Evolutionary conservation across 2,888 invertebrate genomes (phyloP).

Genomic region (Halictus quadricinctus): DNA sequence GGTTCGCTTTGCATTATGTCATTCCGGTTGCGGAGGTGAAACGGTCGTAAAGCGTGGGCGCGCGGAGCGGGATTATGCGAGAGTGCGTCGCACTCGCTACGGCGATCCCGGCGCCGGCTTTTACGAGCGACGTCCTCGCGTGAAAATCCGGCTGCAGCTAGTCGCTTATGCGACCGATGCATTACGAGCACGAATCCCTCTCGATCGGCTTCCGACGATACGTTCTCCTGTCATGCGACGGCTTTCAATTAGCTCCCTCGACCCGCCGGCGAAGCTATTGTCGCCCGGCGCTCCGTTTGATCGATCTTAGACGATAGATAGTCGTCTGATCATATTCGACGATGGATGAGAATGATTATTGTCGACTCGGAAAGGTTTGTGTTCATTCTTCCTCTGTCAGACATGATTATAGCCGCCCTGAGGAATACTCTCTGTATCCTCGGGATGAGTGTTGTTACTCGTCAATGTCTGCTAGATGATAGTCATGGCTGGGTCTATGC

Average conservation of each 20-base stretch:
- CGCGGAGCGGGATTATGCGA: constrained; percentile 59
- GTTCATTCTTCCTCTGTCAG: not conserved
- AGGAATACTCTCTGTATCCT: not conserved
- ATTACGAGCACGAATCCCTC: constrained; percentile 43
- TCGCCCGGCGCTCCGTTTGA: not conserved
- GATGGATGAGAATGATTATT: not conserved
- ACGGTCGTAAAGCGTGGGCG: constrained; percentile 60
- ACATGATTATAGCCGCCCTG: not conserved
- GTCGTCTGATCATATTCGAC: not conserved
- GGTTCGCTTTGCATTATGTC: constrained; percentile 68
- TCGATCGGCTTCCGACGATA: constrained; percentile 19
- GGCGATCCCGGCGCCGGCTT: constrained; percentile 41
- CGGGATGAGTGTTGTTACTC: not conserved
- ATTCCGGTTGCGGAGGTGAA: constrained; percentile 53
- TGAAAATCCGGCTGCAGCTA: constrained; percentile 50
- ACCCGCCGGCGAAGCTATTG: not conserved
- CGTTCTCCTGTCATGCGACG: constrained; percentile 25
- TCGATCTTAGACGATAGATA: not conserved
- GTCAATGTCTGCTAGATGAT: not conserved
- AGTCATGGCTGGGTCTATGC: not conserved
- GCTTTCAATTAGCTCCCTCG: not conserved
- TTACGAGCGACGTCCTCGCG: constrained; percentile 60
- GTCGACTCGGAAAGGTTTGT: not conserved
- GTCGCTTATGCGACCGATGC: constrained; percentile 40
- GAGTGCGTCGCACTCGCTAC: constrained; percentile 26